A percentile compares a stretch with the other conserved stretches of the same genome.
Conservation (phyloP, 92 coral and sea anemone genomes). For the Siderastrea siderea region DNA sequence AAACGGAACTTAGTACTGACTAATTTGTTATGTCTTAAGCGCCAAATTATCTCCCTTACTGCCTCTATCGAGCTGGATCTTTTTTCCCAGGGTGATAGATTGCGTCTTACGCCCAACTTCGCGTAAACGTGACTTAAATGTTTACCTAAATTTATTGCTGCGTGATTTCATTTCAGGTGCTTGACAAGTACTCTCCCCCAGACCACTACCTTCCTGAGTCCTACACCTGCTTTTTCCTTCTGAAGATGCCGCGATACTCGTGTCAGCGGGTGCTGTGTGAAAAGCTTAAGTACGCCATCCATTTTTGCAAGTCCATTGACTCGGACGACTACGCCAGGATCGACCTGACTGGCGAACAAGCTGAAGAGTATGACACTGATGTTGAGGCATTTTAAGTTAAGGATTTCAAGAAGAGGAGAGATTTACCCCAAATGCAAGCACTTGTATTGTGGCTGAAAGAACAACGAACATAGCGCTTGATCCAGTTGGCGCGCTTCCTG, state of each 20-base stretch:
- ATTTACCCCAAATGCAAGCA: background rate
- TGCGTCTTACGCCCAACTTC: no score
- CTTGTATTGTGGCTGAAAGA: background rate
- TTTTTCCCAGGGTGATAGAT: no score
- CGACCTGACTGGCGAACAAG: slow-evolving; percentile 97
- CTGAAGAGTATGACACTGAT: slow-evolving; percentile 93
- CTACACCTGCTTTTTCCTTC: slow-evolving; percentile 98
- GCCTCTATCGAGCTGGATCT: no score
- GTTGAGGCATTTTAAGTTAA: slow-evolving; percentile 68
- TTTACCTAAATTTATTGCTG: background rate
- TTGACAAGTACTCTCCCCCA: slow-evolving; percentile 98
- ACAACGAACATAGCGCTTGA: background rate
- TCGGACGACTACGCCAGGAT: slow-evolving; percentile 99
- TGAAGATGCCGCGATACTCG: slow-evolving; percentile 98
- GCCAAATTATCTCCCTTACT: no score
- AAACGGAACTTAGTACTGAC: no score
- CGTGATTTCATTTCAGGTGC: slow-evolving; percentile 72
- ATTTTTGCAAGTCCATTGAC: slow-evolving; percentile 99
- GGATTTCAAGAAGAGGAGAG: background rate
- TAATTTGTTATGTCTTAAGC: no score
- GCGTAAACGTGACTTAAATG: background rate
- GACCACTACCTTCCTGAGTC: slow-evolving; percentile 98
- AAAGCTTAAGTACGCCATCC: slow-evolving; percentile 97
- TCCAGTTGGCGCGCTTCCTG: no score
- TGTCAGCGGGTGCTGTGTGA: slow-evolving; percentile 98